A percentile compares a stretch with the other conserved stretches of the same genome.
These are phyloP conservation scores for Podarcis siculus DNA, from an alignment of 2,797 vertebrate genomes.

Conservation along the genomic window DNA sequence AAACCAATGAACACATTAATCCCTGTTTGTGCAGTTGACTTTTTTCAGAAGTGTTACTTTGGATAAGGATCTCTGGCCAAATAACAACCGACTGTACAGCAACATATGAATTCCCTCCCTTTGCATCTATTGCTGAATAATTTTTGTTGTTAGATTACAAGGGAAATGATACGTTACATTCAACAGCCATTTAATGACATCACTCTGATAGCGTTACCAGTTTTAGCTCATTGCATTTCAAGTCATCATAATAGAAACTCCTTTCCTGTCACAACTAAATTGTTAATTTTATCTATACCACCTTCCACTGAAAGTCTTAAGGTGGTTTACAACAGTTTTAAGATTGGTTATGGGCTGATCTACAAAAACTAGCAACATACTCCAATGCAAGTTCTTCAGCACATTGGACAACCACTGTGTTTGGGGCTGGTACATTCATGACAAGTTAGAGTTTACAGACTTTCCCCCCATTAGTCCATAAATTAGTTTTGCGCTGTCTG, in stretches of 20 bases:
- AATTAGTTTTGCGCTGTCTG: too few species aligned
- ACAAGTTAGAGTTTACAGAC: too few species aligned
- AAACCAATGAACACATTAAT: background rate
- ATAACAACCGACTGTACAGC: background rate
- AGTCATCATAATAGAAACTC: background rate
- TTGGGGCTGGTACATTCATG: background rate
- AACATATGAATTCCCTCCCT: background rate
- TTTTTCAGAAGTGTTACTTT: background rate
- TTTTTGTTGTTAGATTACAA: background rate
- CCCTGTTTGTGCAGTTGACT: background rate
- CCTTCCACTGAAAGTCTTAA: too few species aligned
- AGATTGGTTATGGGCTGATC: background rate
- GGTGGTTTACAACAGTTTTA: too few species aligned
- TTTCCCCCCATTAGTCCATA: too few species aligned
- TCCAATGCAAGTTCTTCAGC: background rate
- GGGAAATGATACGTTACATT: background rate
- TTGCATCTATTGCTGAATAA: too few species aligned
- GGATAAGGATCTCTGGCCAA: background rate
- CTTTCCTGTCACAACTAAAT: constrained; percentile 12
- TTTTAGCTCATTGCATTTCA: constrained; percentile 17
- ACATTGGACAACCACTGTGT: background rate
- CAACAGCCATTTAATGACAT: background rate
- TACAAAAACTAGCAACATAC: too few species aligned
- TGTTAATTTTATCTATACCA: too few species aligned
- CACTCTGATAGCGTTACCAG: background rate